Percentiles rank a stretch among this genome's conserved stretches.
Conservation (phyloP, 1,140 invertebrate species). For the Linepithema humile region DNA sequence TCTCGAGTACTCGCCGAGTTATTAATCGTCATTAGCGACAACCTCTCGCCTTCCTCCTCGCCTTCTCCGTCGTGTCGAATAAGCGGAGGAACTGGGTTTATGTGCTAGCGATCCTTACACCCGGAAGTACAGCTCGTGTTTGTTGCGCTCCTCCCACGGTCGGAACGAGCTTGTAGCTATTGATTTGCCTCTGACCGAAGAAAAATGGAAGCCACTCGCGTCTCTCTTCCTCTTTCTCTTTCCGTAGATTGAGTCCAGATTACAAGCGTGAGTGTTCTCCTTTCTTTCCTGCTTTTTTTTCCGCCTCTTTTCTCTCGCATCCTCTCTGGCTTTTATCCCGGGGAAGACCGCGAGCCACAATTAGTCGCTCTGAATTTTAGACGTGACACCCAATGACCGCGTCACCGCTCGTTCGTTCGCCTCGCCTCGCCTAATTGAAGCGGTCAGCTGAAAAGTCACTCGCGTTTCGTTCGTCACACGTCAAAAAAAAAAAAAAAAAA, state of each 20-base stretch:
- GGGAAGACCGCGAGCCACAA: background rate
- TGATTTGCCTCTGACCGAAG: conserved; percentile 55
- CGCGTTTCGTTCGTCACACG: background rate
- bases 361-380: conserved; percentile 25
- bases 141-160: conserved; percentile 32
- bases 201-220: conserved; percentile 51
- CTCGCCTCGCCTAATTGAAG: background rate
- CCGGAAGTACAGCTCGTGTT: conserved; percentile 57
- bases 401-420: background rate
- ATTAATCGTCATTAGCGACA: conserved; percentile 56
- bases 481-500: too few relatives aligned
- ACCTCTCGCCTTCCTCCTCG: background rate
- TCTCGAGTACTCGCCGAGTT: background rate
- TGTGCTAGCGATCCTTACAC: background rate
- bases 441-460: background rate
- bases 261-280: conserved; percentile 14
- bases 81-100: conserved; percentile 18
- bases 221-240: conserved; percentile 25
- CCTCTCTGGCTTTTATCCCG: background rate
- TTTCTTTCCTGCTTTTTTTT: background rate
- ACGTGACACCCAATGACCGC: background rate
- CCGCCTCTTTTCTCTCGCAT: background rate
- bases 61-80: background rate
- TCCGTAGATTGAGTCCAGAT: conserved; percentile 66
- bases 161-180: conserved; percentile 60